Conservation (phyloP, 2,797 vertebrate species). For the Helarctos malayanus region DNA sequence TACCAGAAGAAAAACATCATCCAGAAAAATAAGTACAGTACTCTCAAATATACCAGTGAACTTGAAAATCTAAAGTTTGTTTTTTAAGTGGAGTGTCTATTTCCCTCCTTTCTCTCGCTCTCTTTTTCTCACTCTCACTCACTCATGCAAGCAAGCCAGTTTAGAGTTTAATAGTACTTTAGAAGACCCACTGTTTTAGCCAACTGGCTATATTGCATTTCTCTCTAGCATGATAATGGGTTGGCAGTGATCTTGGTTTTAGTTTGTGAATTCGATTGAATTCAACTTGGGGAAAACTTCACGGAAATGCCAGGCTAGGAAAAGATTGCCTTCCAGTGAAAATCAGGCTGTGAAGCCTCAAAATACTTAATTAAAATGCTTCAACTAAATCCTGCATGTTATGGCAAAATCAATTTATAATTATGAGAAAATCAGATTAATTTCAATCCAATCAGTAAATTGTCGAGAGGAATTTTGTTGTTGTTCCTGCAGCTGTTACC, state of each 20-base stretch:
- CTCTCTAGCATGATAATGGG: not conserved
- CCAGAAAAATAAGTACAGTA: constrained; percentile 10
- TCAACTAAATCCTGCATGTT: constrained; percentile 67
- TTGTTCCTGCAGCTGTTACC: constrained; percentile 36
- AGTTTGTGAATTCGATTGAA: constrained; percentile 23
- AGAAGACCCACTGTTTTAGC: not conserved
- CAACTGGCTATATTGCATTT: not conserved
- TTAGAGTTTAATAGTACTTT: not conserved
- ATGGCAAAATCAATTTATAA: constrained; percentile 76
- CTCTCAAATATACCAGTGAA: not conserved
- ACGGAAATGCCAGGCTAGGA: constrained; percentile 52
- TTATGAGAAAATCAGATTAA: constrained; percentile 78
- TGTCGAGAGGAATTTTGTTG: constrained; percentile 61
- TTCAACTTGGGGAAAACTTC: constrained; percentile 9
- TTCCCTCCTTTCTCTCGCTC: no score
- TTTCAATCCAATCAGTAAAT: constrained; percentile 76
- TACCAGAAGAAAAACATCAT: constrained; percentile 45
- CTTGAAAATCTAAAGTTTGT: not conserved
- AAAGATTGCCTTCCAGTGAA: constrained; percentile 60
- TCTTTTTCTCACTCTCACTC: rapidly evolving
- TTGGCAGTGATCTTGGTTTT: constrained; percentile 37
- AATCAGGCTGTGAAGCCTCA: constrained; percentile 55
- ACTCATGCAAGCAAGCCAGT: no score
- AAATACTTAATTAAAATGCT: constrained; percentile 76
- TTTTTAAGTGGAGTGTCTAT: not conserved